These are phyloP conservation scores for Lasioglossum oenotherae DNA, from an alignment of 2,888 invertebrate species.

Conservation along the genomic window DNA sequence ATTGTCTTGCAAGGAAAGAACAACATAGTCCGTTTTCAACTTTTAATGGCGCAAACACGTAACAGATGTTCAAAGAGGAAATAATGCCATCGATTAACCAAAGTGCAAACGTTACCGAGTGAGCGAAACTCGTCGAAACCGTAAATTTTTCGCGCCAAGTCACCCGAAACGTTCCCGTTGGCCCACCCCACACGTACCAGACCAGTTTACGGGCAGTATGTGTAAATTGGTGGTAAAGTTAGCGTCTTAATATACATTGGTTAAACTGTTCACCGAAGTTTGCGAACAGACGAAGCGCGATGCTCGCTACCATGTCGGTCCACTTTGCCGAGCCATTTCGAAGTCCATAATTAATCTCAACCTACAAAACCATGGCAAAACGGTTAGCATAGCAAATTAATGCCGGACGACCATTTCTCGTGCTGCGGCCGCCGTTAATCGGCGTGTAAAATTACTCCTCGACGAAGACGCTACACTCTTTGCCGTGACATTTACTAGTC, in stretches of 20 bases:
- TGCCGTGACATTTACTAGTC: background rate
- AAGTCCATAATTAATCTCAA: slow-evolving; percentile 70
- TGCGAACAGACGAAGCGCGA: slow-evolving; percentile 64
- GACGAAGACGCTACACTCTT: background rate
- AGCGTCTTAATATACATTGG: slow-evolving; percentile 74
- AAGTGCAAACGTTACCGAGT: background rate
- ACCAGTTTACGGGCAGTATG: slow-evolving; percentile 72
- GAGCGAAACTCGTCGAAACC: background rate
- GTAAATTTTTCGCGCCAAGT: slow-evolving; percentile 17
- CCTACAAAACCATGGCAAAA: slow-evolving; percentile 56
- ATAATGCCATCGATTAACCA: background rate
- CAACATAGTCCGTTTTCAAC: background rate
- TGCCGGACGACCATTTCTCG: slow-evolving; percentile 29
- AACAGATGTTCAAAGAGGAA: background rate
- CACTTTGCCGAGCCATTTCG: slow-evolving; percentile 67
- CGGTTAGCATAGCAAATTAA: slow-evolving; percentile 62
- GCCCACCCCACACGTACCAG: slow-evolving; percentile 44
- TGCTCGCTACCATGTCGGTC: slow-evolving; percentile 62
- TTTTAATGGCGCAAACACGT: background rate
- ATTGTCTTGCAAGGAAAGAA: background rate
- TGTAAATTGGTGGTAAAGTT: slow-evolving; percentile 73
- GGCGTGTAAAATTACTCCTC: background rate
- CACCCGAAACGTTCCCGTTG: slow-evolving; percentile 17
- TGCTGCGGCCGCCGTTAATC: background rate
- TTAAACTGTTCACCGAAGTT: slow-evolving; percentile 73